Evolutionary conservation across 2,113 vertebrate species (phyloP), one percentile per base, ranked within the genome.

Genomic region (Promerops cafer): DNA sequence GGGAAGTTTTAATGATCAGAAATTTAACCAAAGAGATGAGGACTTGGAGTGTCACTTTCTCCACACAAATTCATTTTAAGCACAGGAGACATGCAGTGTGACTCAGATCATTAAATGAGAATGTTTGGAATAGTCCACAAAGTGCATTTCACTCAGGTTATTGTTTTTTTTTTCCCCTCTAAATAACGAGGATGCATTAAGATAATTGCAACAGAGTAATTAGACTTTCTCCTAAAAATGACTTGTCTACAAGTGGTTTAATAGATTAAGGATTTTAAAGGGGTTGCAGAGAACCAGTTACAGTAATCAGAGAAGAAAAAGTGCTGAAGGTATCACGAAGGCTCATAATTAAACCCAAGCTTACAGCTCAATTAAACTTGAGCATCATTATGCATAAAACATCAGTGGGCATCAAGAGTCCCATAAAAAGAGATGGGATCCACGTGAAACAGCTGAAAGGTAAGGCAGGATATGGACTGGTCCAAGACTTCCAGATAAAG

Each of bases 341-440:
- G 80, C 94, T 97, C 95, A 97, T 98, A 98, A 98, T 98, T 98
- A 98, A 98, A 98, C 83, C 66, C 89, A 97, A 97, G 97, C 97
- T 98, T 98, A 97, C 89, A 97, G 97, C 95, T 98, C 98, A 98
- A 98, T 98, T 98, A 98, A 97, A 97, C 97, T 96, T 91, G 94
- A 97, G 96, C 96, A 98, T 97, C 96, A 97, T 98, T 98, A 97
- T 97, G 95, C 92, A 97, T 97, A 97, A 98, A 97, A 93, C 87
- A 97, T 97, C 97, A 98, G 92, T 90, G 94, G 87, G 87, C 94
- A 95, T 69, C 96, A 72, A 77, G 97, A 97, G 94, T 71, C 96
- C 93, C 94, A 97, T 97, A 98, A 97, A 97, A 96, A 87, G 69
- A 94, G 96, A 89, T 65, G 45, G 71, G 94, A 92, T 97, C 96